phyloP scores from a whole-genome alignment of 2,113 vertebrate genomes.

The Scalopus aquaticus region DNA sequence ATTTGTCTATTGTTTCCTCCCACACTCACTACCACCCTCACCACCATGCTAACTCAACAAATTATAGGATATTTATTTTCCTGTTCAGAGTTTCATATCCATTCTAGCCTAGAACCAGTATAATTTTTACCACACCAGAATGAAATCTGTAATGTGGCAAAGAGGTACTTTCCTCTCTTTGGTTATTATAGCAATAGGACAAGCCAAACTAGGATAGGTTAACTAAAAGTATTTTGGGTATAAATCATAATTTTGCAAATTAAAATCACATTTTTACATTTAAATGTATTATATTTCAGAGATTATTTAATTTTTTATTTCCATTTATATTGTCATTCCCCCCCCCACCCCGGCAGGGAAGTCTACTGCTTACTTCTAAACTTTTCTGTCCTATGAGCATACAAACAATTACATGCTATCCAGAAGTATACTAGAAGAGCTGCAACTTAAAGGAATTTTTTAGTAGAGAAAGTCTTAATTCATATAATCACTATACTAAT shows the following conservation, averaged over 20 bases:
- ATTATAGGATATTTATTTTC: neutral
- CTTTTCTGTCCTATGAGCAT: neutral
- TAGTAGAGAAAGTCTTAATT: neutral
- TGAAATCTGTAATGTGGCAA: neutral
- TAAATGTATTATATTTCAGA: conserved; percentile 4
- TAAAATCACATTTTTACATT: conserved; percentile 9
- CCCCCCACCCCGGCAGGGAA: neutral
- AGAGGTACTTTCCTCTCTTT: neutral
- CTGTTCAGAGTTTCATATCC: neutral
- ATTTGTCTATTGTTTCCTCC: neutral
- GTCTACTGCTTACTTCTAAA: conserved; percentile 13
- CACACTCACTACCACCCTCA: neutral
- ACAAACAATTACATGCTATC: neutral
- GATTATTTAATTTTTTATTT: conserved; percentile 16
- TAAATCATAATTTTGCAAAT: neutral
- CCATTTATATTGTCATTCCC: neutral
- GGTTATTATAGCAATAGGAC: neutral
- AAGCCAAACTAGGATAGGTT: neutral
- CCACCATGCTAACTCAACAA: neutral
- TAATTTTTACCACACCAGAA: neutral
- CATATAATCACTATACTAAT: conserved; percentile 28
- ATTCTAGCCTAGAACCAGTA: neutral
- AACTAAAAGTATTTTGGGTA: neutral
- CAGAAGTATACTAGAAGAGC: neutral
- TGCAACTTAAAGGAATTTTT: neutral